Evolutionary conservation across 1,140 invertebrate genomes (phyloP), one percentile per base, ranked within the genome.

Genomic region (Habropoda laboriosa): DNA sequence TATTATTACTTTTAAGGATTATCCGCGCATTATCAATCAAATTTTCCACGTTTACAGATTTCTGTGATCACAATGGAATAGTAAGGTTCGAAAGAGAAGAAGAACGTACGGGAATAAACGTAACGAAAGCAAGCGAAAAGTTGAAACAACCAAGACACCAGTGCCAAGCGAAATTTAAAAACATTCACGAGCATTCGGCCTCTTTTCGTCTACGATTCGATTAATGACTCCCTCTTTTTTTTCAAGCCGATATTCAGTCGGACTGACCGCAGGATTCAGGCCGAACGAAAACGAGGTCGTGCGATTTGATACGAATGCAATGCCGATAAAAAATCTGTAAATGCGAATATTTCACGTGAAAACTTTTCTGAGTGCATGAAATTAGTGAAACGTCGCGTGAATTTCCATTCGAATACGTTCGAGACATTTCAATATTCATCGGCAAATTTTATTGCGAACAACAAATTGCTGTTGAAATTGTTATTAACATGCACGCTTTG

Each of bases 251-350:
- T 81, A 68, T 77, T 64, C 61, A 35, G 21, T 30, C 32, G 40
- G 42, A 45, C 24, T 35, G 27, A 30, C 42, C 57, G 12, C 35
- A 77, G 73, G 72, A 81, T 81, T 81, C 61, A 64, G 55, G 32
- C 73, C 64, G 63, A 45, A n/a, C 27, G 35, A 63, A 75, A 81
- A 81, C 73, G 72, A 61, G 74, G 73, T 61, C 74, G 55, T 58
- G 78, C 71, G 71, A 80, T 61, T n/a, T 38, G 57, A 61, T 73
- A 73, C 76, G 76, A 61, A 45, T 45, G 68, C 30, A 24, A 24
- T 42, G 57, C 40, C 18, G 68, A 79, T 73, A 79, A 79, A n/a
- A 73, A 79, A 72, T 72, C 57, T 35, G 53, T 24, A 45, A 27
- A 61, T 21, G 21, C n/a, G 45, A 73, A 79, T 63, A 71, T 68